Evolutionary conservation across 2,888 invertebrate species (phyloP).

Genomic region (Cerceris rybyensis): DNA sequence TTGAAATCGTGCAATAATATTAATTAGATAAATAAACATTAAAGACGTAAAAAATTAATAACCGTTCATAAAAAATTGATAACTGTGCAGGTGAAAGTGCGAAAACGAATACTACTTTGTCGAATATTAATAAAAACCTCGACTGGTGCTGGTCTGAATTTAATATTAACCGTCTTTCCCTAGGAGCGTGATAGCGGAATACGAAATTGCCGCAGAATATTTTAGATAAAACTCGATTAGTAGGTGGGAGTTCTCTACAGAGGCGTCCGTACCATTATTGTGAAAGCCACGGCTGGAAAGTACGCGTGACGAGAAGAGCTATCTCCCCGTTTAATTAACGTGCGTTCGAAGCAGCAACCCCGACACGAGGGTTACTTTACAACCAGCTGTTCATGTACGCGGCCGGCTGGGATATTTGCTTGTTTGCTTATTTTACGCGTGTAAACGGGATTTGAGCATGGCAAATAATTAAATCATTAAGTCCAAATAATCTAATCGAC

Average conservation of each 20-base stretch:
- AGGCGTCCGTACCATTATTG: slow-evolving; percentile 64
- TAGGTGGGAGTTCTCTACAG: slow-evolving; percentile 60
- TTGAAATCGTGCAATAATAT: too few species aligned
- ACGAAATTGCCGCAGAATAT: slow-evolving; percentile 63
- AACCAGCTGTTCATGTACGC: slow-evolving; percentile 36
- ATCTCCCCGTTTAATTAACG: slow-evolving; percentile 65
- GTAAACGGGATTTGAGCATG: slow-evolving; percentile 9
- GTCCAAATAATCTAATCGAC: not conserved
- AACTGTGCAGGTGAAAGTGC: too few species aligned
- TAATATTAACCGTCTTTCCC: slow-evolving; percentile 48
- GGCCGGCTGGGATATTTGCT: slow-evolving; percentile 7
- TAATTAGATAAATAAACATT: too few species aligned
- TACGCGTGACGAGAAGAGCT: slow-evolving; percentile 62
- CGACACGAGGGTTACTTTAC: slow-evolving; percentile 54
- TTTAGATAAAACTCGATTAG: slow-evolving; percentile 68
- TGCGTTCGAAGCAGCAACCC: slow-evolving; percentile 50
- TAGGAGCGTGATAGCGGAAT: slow-evolving; percentile 16
- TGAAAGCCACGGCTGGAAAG: slow-evolving; percentile 66
- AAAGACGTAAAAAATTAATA: too few species aligned
- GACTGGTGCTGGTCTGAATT: slow-evolving; percentile 36
- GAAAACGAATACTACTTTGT: not conserved
- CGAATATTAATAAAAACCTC: slow-evolving; percentile 42
- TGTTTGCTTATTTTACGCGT: slow-evolving; percentile 25
- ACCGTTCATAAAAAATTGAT: too few species aligned
- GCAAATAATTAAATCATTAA: slow-evolving; percentile 17